Percentiles rank a stretch among this genome's conserved stretches.
Evolutionary conservation across 2,113 vertebrate genomes (phyloP).

Genomic region (Pungitius pungitius): DNA sequence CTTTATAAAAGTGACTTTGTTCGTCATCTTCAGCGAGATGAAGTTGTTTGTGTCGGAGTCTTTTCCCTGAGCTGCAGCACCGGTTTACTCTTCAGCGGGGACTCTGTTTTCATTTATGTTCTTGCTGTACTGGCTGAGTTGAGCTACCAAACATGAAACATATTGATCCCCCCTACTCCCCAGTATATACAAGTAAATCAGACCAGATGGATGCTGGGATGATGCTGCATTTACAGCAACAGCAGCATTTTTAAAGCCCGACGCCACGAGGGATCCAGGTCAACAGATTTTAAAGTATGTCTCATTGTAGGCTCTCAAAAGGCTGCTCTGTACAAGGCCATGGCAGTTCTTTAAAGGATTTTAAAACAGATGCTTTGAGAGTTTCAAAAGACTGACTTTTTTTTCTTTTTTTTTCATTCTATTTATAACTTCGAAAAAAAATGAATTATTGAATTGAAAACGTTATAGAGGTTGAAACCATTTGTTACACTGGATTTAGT

Average conservation of each 20-base stretch:
- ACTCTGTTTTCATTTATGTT: conserved; percentile 48
- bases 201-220: conserved; percentile 48
- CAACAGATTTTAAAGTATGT: conserved; percentile 15
- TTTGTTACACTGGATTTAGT: no score
- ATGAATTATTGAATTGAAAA: background rate
- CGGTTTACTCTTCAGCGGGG: conserved; percentile 31
- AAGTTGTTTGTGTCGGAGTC: background rate
- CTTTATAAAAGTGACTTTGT: conserved; percentile 21
- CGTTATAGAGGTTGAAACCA: background rate
- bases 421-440: no score
- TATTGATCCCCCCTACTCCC: conserved; percentile 38
- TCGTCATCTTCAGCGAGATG: conserved; percentile 19
- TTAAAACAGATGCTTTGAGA: background rate
- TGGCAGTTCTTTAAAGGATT: no score
- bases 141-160: conserved; percentile 49
- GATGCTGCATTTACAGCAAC: conserved; percentile 20
- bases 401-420: no score
- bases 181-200: conserved; percentile 47
- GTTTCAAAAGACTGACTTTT: background rate
- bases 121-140: conserved; percentile 35
- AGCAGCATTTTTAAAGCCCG: conserved; percentile 19
- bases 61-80: conserved; percentile 11
- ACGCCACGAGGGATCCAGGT: conserved; percentile 18
- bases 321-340: background rate
- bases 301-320: conserved; percentile 3